Base-by-base conservation (phyloP, 2,888 invertebrate species). In the Byasa hedistus region DNA sequence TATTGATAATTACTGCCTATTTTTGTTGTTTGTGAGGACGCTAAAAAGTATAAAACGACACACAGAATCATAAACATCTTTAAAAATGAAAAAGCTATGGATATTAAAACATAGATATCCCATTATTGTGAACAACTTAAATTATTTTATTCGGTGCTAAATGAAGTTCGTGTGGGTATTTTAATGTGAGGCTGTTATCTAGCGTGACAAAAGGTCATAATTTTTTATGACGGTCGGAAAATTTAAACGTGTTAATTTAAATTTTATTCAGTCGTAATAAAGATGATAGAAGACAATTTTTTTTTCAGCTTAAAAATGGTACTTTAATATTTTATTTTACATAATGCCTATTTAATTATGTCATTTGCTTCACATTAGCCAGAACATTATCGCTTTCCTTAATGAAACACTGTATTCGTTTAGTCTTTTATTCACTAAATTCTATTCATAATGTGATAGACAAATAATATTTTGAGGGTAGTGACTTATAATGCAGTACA, bases 101-200 rank as follows among this genome's bases (percentile, higher is more conserved):
- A n/a, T 48, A 48, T 48, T 44, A 48, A 48, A 48, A 48, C 22
- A 39, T 55, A 36, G 48, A 36, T 23, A n/a, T 19, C 17, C n/a
- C n/a, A 19, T 17, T 36, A 32, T n/a, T 57, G 52, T 57, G 22
- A 39, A 66, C 24, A 21, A n/a, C 55, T 44, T 48, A 64, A 66
- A 64, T 67, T 60, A 60, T 64, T n/a, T 63, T 55, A 63, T 51
- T 56, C 51, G 21, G 36, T 24, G 23, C 44, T 48, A 48, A 63
- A 59, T 67, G 60, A 60, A 54, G 52, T 64, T 57, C 67, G 64
- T 68, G 67, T 27, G 48, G 64, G 54, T 48, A 61, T 68, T 64
- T 61, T 64, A 68, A 68, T 61, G 64, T 64, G 66, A 54, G 39
- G 60, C 61, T 57, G 63, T 55, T 66, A 68, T 68, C 61, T 68